Evolutionary conservation across 37 sponge, comb jelly and placozoan genomes (phyloP), one percentile per base, ranked within the genome.

Genomic region (Cladorhizidae sp.): DNA sequence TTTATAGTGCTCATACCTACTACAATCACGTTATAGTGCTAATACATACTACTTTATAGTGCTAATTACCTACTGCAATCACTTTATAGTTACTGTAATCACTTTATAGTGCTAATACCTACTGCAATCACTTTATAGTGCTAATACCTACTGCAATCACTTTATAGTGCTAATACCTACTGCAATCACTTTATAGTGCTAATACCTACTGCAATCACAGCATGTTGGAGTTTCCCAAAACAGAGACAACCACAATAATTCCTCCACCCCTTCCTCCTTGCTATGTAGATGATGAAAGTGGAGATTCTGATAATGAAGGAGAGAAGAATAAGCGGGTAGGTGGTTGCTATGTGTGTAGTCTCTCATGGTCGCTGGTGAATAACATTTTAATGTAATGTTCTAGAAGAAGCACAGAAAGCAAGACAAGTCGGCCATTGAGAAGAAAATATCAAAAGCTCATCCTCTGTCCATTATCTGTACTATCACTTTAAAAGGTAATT

Each of bases 241-340:
- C n/a, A n/a, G n/a, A n/a, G n/a, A n/a, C n/a, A n/a, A n/a, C n/a
- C 9, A 45, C 49, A 45, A 45, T 9, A 58, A 58, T 18, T 6
- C 59, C 20, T 6, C 20, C 59, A 58, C 59, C 26, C 20, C 9
- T 9, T 67, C 37, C 7, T 8, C 7, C 37, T 14, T 43, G 1
- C 26, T 18, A n/a, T 71, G 36, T 2, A 83, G 83, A 74, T 7
- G 75, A 83, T 51, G 83, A 83, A 6, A 74, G 75, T 45, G 75
- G 83, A 9, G 83, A 83, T 2, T 83, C 83, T 8, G 83, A 83
- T 35, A 29, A 14, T 32, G 83, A 83, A 64, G 63, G 73, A 28
- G 63, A 81, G 50, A 64, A 81, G 63, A 36, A n/a, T 20, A 14
- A 14, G 9, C 14, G 69, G 54, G 49, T 71, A 41, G 6, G n/a